A percentile compares a stretch with the other conserved stretches of the same genome.
These are phyloP conservation scores for Drosophila kuntzei DNA, from an alignment of 2,888 invertebrate species.

Conservation along the genomic window DNA sequence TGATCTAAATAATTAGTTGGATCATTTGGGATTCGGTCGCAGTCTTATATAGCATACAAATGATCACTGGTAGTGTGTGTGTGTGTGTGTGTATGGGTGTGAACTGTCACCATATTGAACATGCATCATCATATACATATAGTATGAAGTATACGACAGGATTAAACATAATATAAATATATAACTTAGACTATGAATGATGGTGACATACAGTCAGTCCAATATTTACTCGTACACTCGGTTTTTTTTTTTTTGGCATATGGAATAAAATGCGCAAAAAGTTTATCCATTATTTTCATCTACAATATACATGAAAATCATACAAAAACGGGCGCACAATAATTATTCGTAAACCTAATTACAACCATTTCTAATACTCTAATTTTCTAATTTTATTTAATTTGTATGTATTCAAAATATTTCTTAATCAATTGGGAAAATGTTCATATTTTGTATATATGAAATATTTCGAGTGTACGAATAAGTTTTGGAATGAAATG, in stretches of 20 bases:
- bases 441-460: too few relatives aligned
- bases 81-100: conserved; percentile 5
- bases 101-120: conserved; percentile 44
- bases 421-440: not conserved
- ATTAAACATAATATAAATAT: conserved; percentile 3
- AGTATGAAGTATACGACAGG: conserved; percentile 36
- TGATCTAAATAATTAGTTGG: conserved; percentile 7
- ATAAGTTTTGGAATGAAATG: conserved; percentile 23
- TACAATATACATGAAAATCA: too few relatives aligned
- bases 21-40: conserved; percentile 17
- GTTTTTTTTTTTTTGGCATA: too few relatives aligned
- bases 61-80: conserved; percentile 8
- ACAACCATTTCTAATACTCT: too few relatives aligned
- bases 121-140: conserved; percentile 27
- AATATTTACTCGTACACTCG: not conserved
- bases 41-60: conserved; percentile 42
- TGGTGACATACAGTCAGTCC: not conserved
- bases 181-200: conserved; percentile 1
- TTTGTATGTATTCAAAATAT: not conserved
- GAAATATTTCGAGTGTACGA: conserved; percentile 1
- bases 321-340: too few relatives aligned
- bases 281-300: too few relatives aligned
- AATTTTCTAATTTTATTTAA: not conserved
- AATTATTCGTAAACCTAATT: too few relatives aligned
- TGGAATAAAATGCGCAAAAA: too few relatives aligned